Evolutionary conservation across 2,888 invertebrate genomes (phyloP).

Genomic region (Proisotoma minuta): DNA sequence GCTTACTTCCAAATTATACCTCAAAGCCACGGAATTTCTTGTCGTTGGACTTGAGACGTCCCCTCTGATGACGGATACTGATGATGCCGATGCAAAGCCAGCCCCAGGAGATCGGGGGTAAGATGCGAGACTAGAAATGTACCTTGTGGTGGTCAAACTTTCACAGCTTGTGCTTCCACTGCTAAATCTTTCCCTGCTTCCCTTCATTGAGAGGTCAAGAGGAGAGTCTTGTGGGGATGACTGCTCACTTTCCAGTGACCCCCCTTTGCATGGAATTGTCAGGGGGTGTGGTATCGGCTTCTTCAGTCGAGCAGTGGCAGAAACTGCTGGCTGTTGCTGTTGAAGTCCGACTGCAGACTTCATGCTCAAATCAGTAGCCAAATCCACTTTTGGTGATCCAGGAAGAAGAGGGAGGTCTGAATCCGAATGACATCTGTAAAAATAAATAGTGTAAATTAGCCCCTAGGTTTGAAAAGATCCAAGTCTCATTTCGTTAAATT

Average conservation of each 20-base stretch:
- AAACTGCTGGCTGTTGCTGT: conserved; percentile 34
- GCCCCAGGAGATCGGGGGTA: too few species aligned
- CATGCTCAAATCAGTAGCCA: conserved; percentile 50
- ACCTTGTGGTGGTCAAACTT: conserved; percentile 44
- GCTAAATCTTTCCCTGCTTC: conserved; percentile 52
- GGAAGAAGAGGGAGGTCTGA: conserved; percentile 60
- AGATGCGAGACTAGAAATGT: conserved; percentile 48
- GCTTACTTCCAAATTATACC: conserved; percentile 70
- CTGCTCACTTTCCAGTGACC: conserved; percentile 56
- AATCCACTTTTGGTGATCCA: conserved; percentile 44
- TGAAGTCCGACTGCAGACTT: conserved; percentile 49
- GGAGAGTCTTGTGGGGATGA: conserved; percentile 73
- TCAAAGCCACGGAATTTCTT: conserved; percentile 68
- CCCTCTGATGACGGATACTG: conserved; percentile 53
- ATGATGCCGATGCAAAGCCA: conserved; percentile 28
- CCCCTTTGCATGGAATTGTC: conserved; percentile 51
- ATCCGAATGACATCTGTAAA: conserved; percentile 62
- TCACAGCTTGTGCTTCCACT: conserved; percentile 48
- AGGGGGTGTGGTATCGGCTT: conserved; percentile 50
- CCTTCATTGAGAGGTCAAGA: conserved; percentile 74
- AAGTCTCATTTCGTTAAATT: conserved; percentile 8
- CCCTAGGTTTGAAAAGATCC: background rate
- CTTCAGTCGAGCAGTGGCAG: conserved; percentile 36
- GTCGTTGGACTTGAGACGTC: conserved; percentile 72
- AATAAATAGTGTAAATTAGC: background rate